Conservation (phyloP, 2,797 vertebrate genomes). For the Denticeps clupeoides region DNA sequence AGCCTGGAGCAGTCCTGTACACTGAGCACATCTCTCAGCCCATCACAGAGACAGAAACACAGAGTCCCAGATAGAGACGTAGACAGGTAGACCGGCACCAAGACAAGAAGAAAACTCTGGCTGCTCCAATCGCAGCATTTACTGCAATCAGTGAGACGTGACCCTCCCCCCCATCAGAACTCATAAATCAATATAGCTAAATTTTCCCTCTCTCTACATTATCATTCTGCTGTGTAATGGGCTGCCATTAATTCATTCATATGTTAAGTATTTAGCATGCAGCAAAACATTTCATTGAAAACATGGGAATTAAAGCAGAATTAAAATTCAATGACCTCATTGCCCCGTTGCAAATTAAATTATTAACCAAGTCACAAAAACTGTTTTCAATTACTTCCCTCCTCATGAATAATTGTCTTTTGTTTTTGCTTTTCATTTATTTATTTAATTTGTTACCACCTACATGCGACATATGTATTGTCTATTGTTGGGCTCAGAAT, state of each 20-base stretch:
- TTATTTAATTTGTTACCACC: no score
- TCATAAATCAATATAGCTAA: neutral
- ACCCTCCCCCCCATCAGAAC: neutral
- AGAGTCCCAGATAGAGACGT: slow-evolving; percentile 6
- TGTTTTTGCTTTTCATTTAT: no score
- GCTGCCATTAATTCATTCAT: slow-evolving; percentile 40
- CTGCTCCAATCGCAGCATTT: slow-evolving; percentile 2
- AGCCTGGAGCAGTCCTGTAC: slow-evolving; percentile 2
- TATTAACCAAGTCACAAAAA: neutral
- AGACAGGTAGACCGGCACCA: no score
- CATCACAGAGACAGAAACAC: slow-evolving; percentile 8
- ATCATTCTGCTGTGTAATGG: slow-evolving; percentile 21
- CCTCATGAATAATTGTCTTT: no score
- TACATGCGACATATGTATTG: no score
- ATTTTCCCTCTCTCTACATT: neutral
- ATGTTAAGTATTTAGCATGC: slow-evolving; percentile 33
- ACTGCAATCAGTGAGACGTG: neutral
- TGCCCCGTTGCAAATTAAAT: slow-evolving; percentile 5
- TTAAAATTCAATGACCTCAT: neutral
- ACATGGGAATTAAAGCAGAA: slow-evolving; percentile 22
- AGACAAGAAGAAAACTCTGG: neutral
- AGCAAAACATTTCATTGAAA: slow-evolving; percentile 35
- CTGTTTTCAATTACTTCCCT: neutral
- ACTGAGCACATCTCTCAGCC: slow-evolving; percentile 11
- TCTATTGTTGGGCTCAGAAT: no score